phyloP scores from a whole-genome alignment of 2,797 vertebrate species.

The Betta splendens region DNA sequence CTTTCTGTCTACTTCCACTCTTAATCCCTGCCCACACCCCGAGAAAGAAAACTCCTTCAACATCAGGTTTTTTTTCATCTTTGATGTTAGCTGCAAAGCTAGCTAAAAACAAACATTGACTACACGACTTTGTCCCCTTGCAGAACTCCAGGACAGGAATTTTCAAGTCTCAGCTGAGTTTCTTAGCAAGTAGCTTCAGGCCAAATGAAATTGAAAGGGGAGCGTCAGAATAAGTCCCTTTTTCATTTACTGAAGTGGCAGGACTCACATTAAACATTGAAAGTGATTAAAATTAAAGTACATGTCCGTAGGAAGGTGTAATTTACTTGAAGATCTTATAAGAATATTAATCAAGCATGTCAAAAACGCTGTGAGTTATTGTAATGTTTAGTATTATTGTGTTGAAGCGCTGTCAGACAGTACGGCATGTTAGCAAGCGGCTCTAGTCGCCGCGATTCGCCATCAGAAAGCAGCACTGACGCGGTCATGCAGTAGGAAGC shows the following conservation, averaged over 20 bases:
- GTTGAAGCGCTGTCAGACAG: neutral
- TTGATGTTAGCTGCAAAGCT: constrained; percentile 88
- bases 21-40: constrained; percentile 46
- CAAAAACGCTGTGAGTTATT: neutral
- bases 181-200: constrained; percentile 51
- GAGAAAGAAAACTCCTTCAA: constrained; percentile 49
- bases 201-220: constrained; percentile 58
- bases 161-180: constrained; percentile 47
- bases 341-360: too few species aligned
- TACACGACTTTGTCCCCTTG: constrained; percentile 59
- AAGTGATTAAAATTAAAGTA: too few species aligned
- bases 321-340: too few species aligned
- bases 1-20: constrained; percentile 32
- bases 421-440: too few species aligned
- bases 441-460: too few species aligned
- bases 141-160: constrained; percentile 42
- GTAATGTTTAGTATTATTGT: neutral
- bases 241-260: constrained; percentile 73
- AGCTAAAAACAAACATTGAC: constrained; percentile 80
- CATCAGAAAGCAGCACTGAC: too few species aligned
- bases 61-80: constrained; percentile 85
- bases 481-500: constrained; percentile 14
- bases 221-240: constrained; percentile 63
- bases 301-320: too few species aligned
- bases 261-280: constrained; percentile 55